A percentile compares a stretch with the other conserved stretches of the same genome.
Conservation (phyloP, 2,797 vertebrate species). For the Parotocinclus haroldoi region DNA sequence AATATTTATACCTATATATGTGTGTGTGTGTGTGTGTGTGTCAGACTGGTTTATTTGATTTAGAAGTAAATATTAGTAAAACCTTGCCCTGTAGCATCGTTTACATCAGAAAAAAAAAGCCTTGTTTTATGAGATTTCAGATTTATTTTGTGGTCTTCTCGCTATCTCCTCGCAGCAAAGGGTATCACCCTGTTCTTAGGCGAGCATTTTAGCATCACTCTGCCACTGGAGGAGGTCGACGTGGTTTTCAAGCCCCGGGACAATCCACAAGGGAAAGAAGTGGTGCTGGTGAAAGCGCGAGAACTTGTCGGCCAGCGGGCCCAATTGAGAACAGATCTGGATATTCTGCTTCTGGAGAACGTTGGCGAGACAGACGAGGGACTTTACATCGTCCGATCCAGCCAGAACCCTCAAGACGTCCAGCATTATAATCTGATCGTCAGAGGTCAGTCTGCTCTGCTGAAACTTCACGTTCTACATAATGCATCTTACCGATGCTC, state of each 20-base stretch:
- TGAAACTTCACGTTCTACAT: too few species aligned
- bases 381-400: slow-evolving; percentile 64
- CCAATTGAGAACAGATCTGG: slow-evolving; percentile 52
- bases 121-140: too few species aligned
- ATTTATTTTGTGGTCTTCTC: too few species aligned
- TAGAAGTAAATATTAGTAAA: too few species aligned
- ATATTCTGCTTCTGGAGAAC: slow-evolving; percentile 62
- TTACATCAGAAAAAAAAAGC: too few species aligned
- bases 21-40: too few species aligned
- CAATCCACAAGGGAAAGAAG: slow-evolving; percentile 6
- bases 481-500: too few species aligned
- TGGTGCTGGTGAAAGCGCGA: slow-evolving; percentile 57
- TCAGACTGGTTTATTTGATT: too few species aligned
- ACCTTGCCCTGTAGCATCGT: too few species aligned
- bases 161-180: slow-evolving; percentile 35
- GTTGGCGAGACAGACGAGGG: slow-evolving; percentile 71
- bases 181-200: slow-evolving; percentile 58
- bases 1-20: too few species aligned
- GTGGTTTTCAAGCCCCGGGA: slow-evolving; percentile 58
- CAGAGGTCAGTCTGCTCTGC: slow-evolving; percentile 55
- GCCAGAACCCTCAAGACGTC: slow-evolving; percentile 39
- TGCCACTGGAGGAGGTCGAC: slow-evolving; percentile 45
- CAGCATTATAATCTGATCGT: slow-evolving; percentile 60
- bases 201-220: slow-evolving; percentile 68
- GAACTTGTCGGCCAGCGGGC: slow-evolving; percentile 42